These are phyloP conservation scores for Holotrichia oblita DNA, from an alignment of 1,140 invertebrate genomes.

Conservation along the genomic window DNA sequence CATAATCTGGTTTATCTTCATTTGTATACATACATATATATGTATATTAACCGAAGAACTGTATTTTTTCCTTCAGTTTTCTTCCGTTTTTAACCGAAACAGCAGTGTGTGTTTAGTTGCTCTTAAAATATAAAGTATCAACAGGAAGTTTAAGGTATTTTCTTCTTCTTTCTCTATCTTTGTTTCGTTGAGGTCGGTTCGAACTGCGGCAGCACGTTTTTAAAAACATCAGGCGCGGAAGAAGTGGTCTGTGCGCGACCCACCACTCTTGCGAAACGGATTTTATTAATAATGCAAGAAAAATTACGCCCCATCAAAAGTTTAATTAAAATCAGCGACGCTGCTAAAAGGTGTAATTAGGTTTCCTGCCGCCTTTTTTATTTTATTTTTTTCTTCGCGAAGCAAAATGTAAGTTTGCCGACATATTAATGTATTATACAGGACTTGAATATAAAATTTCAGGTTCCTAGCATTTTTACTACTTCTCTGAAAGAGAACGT, in stretches of 20 bases:
- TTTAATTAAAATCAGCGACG: constrained; percentile 31
- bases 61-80: background rate
- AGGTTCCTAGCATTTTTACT: too few species aligned
- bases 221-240: background rate
- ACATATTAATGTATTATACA: background rate
- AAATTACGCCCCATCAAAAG: constrained; percentile 28
- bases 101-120: background rate
- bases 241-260: background rate
- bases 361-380: background rate
- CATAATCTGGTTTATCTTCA: background rate
- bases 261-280: background rate
- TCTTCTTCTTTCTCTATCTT: background rate
- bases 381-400: background rate
- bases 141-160: background rate
- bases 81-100: background rate
- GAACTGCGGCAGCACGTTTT: background rate
- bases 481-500: too few species aligned
- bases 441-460: too few species aligned
- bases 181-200: background rate
- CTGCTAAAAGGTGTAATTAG: constrained; percentile 23
- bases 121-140: background rate
- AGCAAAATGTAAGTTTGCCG: background rate
- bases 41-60: too few species aligned
- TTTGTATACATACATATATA: background rate
- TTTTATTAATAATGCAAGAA: constrained; percentile 37